These are phyloP conservation scores for Hydrophis major DNA, from an alignment of 2,797 vertebrate species.

Conservation along the genomic window DNA sequence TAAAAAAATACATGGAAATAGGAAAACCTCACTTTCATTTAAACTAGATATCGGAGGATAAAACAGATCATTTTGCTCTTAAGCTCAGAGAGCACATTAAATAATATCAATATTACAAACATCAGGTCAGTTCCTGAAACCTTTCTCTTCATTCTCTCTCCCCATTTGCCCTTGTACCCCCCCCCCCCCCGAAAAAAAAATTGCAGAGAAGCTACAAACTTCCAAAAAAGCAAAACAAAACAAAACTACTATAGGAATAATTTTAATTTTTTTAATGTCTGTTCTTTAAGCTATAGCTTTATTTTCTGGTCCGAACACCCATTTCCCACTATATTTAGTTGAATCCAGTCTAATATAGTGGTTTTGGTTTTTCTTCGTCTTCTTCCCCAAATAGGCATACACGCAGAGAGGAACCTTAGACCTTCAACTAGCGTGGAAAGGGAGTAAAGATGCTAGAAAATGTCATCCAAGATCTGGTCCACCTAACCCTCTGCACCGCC, in stretches of 20 bases:
- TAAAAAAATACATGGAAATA: not conserved
- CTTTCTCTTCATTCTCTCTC: not conserved
- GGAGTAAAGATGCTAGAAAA: not conserved
- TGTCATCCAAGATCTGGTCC: not conserved
- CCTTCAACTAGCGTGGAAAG: not conserved
- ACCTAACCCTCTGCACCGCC: not conserved
- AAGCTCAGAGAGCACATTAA: not conserved
- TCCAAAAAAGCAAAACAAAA: not conserved
- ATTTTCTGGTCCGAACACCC: not conserved
- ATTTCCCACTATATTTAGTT: not conserved
- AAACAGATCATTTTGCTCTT: not conserved
- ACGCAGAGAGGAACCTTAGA: not conserved
- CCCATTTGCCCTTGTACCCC: not conserved
- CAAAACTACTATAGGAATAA: not conserved
- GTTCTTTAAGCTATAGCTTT: not conserved
- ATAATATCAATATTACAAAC: not conserved
- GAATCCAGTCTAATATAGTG: not conserved
- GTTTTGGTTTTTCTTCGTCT: not conserved
- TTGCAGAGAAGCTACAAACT: not conserved
- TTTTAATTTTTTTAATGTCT: not conserved
- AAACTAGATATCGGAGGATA: not conserved
- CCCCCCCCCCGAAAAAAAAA: too few relatives aligned
- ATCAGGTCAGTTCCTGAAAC: not conserved
- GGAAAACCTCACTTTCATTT: not conserved
- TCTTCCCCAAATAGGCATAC: not conserved